phyloP scores from a whole-genome alignment of 2,888 invertebrate genomes.

The Drosophila mettleri region DNA sequence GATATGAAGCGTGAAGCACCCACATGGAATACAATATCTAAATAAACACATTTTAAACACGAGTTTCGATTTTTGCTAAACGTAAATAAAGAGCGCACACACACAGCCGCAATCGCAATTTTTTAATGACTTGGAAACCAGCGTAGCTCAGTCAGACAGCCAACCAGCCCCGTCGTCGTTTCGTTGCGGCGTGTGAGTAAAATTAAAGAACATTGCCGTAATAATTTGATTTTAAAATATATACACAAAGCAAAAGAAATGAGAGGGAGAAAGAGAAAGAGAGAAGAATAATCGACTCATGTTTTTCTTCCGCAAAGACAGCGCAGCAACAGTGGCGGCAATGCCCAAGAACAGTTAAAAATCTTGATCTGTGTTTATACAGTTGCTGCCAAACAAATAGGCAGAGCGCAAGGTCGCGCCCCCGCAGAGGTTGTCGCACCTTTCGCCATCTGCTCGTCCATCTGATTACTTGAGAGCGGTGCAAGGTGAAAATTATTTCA shows the following conservation, averaged over 20 bases:
- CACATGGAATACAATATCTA: conserved; percentile 47
- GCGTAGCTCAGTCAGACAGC: conserved; percentile 48
- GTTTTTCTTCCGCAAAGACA: conserved; percentile 70
- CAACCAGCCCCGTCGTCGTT: conserved; percentile 20
- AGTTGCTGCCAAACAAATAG: conserved; percentile 66
- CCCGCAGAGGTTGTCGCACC: conserved; percentile 66
- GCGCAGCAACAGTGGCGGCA: conserved; percentile 32
- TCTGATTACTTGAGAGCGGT: conserved; percentile 17
- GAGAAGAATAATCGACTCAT: conserved; percentile 40
- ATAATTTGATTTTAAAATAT: conserved; percentile 58
- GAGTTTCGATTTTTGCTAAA: conserved; percentile 54
- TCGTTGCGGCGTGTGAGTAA: conserved; percentile 49
- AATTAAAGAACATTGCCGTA: conserved; percentile 72
- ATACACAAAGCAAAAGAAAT: conserved; percentile 29
- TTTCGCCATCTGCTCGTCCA: conserved; percentile 42
- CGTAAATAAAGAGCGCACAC: conserved; percentile 40
- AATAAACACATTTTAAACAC: conserved; percentile 68
- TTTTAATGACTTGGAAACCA: conserved; percentile 56
- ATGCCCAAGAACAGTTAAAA: conserved; percentile 27
- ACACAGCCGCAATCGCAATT: conserved; percentile 11
- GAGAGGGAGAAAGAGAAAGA: conserved; percentile 20
- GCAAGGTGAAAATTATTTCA: conserved; percentile 20
- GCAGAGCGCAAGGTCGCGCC: conserved; percentile 61
- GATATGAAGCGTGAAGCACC: conserved; percentile 57
- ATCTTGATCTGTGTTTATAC: conserved; percentile 63